phyloP scores from a whole-genome alignment of 1,140 invertebrate genomes.

The Platyura marginata region DNA sequence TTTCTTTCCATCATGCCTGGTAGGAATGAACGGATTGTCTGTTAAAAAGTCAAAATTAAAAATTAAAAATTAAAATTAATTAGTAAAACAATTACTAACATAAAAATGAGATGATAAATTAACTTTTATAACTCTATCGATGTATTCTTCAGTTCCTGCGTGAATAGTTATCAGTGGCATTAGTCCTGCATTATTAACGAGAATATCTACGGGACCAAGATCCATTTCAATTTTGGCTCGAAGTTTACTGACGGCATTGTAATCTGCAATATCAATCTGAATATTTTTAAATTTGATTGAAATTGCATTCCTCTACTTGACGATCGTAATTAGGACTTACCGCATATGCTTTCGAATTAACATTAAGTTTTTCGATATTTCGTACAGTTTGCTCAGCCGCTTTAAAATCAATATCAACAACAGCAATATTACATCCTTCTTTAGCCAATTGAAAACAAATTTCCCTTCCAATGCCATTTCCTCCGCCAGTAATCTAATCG shows the following conservation, averaged over 20 bases:
- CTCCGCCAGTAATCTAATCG: slow-evolving; percentile 17
- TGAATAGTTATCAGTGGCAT: slow-evolving; percentile 7
- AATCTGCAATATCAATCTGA: slow-evolving; percentile 21
- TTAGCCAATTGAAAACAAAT: slow-evolving; percentile 17
- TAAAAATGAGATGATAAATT: background rate
- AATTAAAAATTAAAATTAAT: background rate
- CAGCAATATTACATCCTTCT: slow-evolving; percentile 19
- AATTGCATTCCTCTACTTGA: too few species aligned
- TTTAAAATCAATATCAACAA: slow-evolving; percentile 21
- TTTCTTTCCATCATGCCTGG: slow-evolving; percentile 20
- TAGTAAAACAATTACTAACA: background rate
- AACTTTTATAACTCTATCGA: background rate
- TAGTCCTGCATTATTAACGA: slow-evolving; percentile 21
- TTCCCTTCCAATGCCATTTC: slow-evolving; percentile 21
- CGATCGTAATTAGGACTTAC: slow-evolving; percentile 6
- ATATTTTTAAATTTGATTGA: background rate
- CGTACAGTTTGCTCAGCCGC: slow-evolving; percentile 20
- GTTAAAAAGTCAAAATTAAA: too few species aligned
- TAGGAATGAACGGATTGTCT: slow-evolving; percentile 21
- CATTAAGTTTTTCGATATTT: slow-evolving; percentile 13
- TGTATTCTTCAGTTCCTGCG: background rate
- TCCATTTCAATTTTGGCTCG: slow-evolving; percentile 19
- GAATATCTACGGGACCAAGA: slow-evolving; percentile 20
- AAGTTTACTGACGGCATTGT: slow-evolving; percentile 18
- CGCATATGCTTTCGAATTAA: slow-evolving; percentile 19